Evolutionary conservation across 2,113 vertebrate species (phyloP).

Genomic region (Lepus americanus): DNA sequence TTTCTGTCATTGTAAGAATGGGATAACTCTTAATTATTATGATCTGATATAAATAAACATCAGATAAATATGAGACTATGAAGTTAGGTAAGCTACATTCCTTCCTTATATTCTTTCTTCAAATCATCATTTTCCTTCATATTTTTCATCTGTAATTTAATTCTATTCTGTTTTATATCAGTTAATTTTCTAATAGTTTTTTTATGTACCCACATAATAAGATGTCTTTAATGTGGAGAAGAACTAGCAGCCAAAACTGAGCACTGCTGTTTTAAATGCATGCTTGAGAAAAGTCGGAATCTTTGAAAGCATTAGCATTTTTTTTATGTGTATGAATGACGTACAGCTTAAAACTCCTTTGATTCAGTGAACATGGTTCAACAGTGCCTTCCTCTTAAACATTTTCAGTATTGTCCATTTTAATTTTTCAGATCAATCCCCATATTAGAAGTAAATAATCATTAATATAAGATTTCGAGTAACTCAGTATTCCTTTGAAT

Average conservation of each 20-base stretch:
- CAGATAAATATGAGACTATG: not conserved
- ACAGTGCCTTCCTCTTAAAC: not conserved
- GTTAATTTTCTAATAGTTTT: not conserved
- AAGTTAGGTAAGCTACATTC: not conserved
- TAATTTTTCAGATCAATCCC: not conserved
- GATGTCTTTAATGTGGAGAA: not conserved
- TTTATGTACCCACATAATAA: not conserved
- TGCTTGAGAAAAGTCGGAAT: not conserved
- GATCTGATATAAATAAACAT: not conserved
- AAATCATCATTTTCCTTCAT: constrained; percentile 11
- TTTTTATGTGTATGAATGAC: not conserved
- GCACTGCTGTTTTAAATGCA: not conserved
- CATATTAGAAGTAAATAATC: not conserved
- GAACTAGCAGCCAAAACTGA: not conserved
- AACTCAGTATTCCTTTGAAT: not conserved
- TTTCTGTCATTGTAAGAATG: not conserved
- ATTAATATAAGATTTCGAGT: not conserved
- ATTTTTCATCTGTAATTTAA: not conserved
- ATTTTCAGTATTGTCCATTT: not conserved
- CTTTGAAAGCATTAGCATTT: not conserved
- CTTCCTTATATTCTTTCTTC: not conserved
- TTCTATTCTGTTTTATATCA: not conserved
- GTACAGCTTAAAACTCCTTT: not conserved
- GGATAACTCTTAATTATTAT: not conserved
- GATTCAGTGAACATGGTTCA: rapidly evolving